Base-by-base conservation (phyloP, 2,113 vertebrate genomes). In the Emydura subglobosa region DNA sequence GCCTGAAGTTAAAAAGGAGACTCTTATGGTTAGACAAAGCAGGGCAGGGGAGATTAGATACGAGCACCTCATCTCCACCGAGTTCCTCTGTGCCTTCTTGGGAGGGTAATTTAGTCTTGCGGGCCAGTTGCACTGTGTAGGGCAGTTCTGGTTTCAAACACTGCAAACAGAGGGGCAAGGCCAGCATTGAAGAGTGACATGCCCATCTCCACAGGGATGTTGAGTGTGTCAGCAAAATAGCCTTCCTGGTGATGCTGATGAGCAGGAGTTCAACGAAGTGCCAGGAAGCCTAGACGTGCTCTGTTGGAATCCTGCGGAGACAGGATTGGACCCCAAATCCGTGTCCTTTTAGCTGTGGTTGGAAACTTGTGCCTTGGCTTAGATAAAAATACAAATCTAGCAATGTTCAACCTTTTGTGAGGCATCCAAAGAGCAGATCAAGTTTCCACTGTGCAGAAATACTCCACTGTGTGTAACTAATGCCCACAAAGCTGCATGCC, bases 311-410 rank as follows among this genome's bases (percentile, higher is more conserved):
- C 74, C 0, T 0, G 84, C 65, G 57, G 85, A 57, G 50, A 0
- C 0, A 42, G 47, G 81, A 83, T 14, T 1, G 4, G 76, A 84
- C 92, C 24, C 42, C 24, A 6, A 17, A 3, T 44, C 42, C 29
- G 25, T 2, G 6, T 27, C n/a, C 0, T 0, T 16, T 61, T 9
- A 83, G 16, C 85, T 93, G 19, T 0, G 8, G 55, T 27, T 12
- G 4, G 79, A 24, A 53, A 68, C 79, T 31, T 94, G 84, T 1
- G 5, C 94, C 47, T 89, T 85, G 79, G 57, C 76, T 89, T 84
- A 68, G 96, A 95, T 96, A 95, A 96, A 97, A 97, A 97, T 97
- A 96, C 55, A 82, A 72, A 82, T 42, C 22, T 50, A 79, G 49
- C 83, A 95, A 97, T 95, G 93, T 6, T 9, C 96, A 96, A 92